These are phyloP conservation scores for Heliocidaris tuberculata DNA, from an alignment of 35 echinoderm and acorn worm species.

Conservation along the genomic window DNA sequence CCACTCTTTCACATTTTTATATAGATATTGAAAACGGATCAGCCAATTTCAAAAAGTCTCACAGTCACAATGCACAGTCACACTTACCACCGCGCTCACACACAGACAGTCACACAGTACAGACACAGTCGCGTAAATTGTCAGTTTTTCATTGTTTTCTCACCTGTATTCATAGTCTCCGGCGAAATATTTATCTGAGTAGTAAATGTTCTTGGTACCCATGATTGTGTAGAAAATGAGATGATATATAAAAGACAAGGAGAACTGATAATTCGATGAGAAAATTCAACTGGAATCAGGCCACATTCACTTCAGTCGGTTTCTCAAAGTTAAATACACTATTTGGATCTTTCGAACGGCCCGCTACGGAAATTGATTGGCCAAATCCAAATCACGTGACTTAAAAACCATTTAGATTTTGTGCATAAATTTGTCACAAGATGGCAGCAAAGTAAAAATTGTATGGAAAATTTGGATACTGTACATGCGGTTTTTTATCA, in stretches of 20 bases:
- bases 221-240: neutral
- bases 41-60: too few relatives aligned
- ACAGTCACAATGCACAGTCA: too few relatives aligned
- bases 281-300: neutral
- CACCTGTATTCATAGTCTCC: conserved; percentile 85
- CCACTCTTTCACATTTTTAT: too few relatives aligned
- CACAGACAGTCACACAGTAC: too few relatives aligned
- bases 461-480: neutral
- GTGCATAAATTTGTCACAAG: conserved; percentile 41
- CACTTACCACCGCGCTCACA: too few relatives aligned
- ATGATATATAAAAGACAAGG: neutral
- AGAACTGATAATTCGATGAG: neutral
- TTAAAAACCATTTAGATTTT: conserved; percentile 21
- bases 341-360: neutral
- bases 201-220: conserved; percentile 70
- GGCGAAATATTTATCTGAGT: conserved; percentile 88
- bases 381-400: conserved; percentile 15
- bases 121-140: neutral
- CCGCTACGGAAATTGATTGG: conserved; percentile 48
- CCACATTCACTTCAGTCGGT: neutral
- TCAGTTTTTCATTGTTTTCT: conserved; percentile 19
- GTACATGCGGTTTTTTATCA: too few relatives aligned
- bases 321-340: neutral
- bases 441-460: conserved; percentile 19
- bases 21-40: too few relatives aligned